These are phyloP conservation scores for Furcula furcula DNA, from an alignment of 2,888 invertebrate species.

Conservation along the genomic window DNA sequence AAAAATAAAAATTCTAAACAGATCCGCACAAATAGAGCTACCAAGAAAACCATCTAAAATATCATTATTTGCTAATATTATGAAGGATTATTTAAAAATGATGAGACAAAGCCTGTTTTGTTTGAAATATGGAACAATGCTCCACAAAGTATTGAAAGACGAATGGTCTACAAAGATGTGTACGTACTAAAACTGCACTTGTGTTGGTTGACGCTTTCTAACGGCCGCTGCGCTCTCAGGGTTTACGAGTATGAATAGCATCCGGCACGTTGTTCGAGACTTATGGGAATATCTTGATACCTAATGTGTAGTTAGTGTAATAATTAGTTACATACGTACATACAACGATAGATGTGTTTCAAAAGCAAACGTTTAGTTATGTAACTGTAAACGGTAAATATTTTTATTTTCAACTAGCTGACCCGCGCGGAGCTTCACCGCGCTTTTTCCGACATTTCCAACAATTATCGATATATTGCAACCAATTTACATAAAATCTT, in stretches of 20 bases:
- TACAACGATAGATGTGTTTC: background rate
- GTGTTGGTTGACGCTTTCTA: constrained; percentile 1
- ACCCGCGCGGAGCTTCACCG: too few species aligned
- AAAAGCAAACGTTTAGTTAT: too few species aligned
- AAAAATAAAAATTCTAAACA: too few species aligned
- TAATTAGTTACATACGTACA: background rate
- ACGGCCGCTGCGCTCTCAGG: background rate
- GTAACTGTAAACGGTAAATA: too few species aligned
- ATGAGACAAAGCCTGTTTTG: background rate
- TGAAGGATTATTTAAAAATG: background rate
- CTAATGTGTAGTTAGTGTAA: too few species aligned
- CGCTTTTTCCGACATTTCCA: too few species aligned
- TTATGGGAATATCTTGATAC: background rate
- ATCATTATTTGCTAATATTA: background rate
- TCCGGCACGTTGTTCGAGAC: background rate
- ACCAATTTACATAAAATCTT: too few species aligned
- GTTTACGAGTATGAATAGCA: constrained; percentile 1
- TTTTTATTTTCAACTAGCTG: too few species aligned
- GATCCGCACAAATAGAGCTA: constrained; percentile 6
- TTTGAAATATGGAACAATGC: background rate
- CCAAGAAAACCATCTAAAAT: background rate
- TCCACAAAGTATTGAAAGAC: background rate
- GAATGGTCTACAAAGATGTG: background rate
- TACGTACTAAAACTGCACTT: background rate
- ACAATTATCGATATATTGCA: too few species aligned